Evolutionary conservation across 2,797 vertebrate species (phyloP), one percentile per base, ranked within the genome.

Genomic region (Sebastolobus altivelis): DNA sequence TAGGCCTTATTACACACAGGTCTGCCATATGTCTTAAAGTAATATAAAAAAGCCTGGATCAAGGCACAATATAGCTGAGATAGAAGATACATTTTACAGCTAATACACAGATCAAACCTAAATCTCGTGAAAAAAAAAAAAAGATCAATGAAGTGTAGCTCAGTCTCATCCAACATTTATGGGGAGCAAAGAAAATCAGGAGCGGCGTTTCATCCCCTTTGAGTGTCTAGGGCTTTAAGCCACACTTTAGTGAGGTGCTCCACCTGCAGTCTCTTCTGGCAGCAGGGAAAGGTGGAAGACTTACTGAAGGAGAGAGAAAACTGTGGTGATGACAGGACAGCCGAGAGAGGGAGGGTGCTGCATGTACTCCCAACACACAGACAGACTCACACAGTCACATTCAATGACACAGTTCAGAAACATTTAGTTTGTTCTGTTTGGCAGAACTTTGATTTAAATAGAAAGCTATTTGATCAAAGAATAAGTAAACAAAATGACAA

Each of bases 161-260:
- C 69, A 66, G 27, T 74, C 59, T 87, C 52, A 84, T 83, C 67
- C 72, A 80, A 67, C 72, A 87, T 88, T 89, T 88, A 89, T 88
- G 83, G 55, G 68, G 86, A 88, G 86, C 67, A 66, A 74, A 78
- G 56, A 82, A 79, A 82, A 86, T 43, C 72, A 61, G 61, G 80
- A 66, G 68, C 58, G 55, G 59, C 46, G 59, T 79, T 89, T 85
- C 37, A 74, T 81, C 83, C 87, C 65, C 33, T 65, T 56, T 77
- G 43, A 86, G 88, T 29, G 13, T 85, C 83, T 3, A 59, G 43
- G 55, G 80, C 72, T 87, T 61, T 77, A 35, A 67, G 77, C 29
- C 56, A 58, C 65, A 66, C 60, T 54, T 78, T 68, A 74, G 49
- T 69, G 52, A 85, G 56, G 67, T 75, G 29, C 72, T 63, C 69